phyloP scores from a whole-genome alignment of 2,113 vertebrate species.

The Ovis canadensis region DNA sequence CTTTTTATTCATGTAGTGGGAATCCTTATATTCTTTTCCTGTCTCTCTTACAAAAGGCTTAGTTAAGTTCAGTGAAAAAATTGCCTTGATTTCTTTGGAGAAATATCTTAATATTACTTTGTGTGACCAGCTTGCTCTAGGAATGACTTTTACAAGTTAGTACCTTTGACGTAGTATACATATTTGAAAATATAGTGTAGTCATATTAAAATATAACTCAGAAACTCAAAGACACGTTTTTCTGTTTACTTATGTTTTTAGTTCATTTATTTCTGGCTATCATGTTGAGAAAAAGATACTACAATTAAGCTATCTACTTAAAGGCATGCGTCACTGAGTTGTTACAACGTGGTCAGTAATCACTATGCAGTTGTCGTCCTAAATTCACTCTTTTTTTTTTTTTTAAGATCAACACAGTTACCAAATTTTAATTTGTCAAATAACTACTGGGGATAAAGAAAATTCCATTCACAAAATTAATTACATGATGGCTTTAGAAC shows the following conservation, averaged over 20 bases:
- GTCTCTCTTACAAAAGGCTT: not conserved
- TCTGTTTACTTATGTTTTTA: not conserved
- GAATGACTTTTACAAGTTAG: not conserved
- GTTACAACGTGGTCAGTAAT: not conserved
- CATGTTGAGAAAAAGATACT: not conserved
- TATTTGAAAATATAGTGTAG: not conserved
- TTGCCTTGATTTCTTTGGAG: slow-evolving; percentile 5
- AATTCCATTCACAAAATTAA: slow-evolving; percentile 15
- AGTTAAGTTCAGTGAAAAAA: not conserved
- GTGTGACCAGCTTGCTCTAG: not conserved
- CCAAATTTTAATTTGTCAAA: slow-evolving; percentile 35
- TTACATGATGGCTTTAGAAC: not conserved
- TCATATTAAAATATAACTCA: not conserved
- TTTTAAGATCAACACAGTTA: not conserved
- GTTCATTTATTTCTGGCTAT: not conserved
- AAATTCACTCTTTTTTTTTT: slow-evolving; percentile 14
- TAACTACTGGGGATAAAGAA: not conserved
- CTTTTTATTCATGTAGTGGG: not conserved
- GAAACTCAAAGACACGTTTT: not conserved
- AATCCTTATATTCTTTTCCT: not conserved
- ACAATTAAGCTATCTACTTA: not conserved
- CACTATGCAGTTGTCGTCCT: not conserved
- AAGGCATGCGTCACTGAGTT: not conserved
- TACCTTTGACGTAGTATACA: not conserved
- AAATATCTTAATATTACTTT: not conserved